Conservation (phyloP, 1,140 invertebrate genomes). For the Lineus longissimus region DNA sequence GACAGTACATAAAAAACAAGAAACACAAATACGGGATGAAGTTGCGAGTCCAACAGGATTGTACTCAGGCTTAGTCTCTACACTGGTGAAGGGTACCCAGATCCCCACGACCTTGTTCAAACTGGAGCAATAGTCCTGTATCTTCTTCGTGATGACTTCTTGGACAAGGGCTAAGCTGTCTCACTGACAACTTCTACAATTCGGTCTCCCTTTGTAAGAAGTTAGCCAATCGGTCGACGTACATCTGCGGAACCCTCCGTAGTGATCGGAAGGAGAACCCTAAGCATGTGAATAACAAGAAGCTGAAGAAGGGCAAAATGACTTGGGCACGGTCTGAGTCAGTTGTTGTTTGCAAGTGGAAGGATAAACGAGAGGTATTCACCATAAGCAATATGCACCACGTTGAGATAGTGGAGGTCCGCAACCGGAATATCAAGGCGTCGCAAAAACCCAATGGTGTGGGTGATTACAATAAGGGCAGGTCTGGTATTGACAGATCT, state of each 20-base stretch:
- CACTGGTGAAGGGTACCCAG: background rate
- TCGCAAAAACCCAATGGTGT: too few relatives aligned
- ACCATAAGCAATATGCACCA: background rate
- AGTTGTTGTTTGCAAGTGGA: slow-evolving; percentile 1
- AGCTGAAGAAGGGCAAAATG: background rate
- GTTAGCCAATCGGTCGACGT: background rate
- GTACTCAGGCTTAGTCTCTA: background rate
- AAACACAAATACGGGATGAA: slow-evolving; percentile 10
- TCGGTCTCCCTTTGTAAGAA: background rate
- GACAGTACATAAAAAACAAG: slow-evolving; percentile 7
- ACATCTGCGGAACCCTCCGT: background rate
- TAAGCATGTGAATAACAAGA: background rate
- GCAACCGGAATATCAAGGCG: too few relatives aligned
- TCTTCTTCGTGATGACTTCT: background rate
- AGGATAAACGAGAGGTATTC: background rate
- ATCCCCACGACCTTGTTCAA: background rate
- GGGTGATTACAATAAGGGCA: too few relatives aligned
- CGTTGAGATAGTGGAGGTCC: too few relatives aligned
- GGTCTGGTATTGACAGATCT: too few relatives aligned
- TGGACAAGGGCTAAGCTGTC: background rate
- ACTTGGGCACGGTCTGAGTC: background rate
- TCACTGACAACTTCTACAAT: slow-evolving; percentile 6
- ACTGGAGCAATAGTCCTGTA: background rate
- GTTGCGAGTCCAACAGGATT: background rate
- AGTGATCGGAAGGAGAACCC: background rate